Base-by-base conservation (phyloP, 2,888 invertebrate species). In the Cotesia congregata region DNA sequence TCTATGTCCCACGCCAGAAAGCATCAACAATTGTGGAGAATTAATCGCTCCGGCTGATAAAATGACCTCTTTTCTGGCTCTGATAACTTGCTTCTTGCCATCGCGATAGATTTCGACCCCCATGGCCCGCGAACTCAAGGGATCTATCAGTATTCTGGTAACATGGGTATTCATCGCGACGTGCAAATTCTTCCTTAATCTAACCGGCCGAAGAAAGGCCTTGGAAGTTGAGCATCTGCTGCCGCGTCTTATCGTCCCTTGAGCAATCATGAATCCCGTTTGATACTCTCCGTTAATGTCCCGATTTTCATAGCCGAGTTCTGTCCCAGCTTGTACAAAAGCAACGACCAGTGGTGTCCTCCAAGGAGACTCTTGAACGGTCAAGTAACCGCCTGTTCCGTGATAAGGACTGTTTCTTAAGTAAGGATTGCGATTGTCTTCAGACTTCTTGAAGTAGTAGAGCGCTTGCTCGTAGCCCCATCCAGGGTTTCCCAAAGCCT, bases 21-120 rank as follows among this genome's bases (percentile, higher is more conserved):
- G 90, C 96, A 98, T 96, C 78, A 98, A 90, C 72, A 98, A 90
- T 86, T 98, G 98, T 0, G 98, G 97, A 9, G 95, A 94, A 86
- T 98, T 98, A 40, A 98, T 95, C 0, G 98, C 93, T 0, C 98
- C 98, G 0, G 97, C 97, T 9, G 96, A 94, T 61, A 98, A 87
- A 69, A 98, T 95, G 0, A 98, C 93, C 89, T 97, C 97, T 83
- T 95, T 95, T 73, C 92, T 92, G 0, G 97, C 97, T 77, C 92
- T 90, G 0, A 95, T 94, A 0, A 93, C 90, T 84, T 94, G 93
- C 76, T 92, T 93, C 59, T 92, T 90, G 1, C 96, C 96, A 81
- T 94, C 92, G 80, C 95, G 92, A 1, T 94, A 90, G 85, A 95
- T 96, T 87, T 96, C 95, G 0, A 97, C 95, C 0, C 95, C 96